Conservation (phyloP, 2,797 vertebrate genomes). For the Lerista edwardsae region DNA sequence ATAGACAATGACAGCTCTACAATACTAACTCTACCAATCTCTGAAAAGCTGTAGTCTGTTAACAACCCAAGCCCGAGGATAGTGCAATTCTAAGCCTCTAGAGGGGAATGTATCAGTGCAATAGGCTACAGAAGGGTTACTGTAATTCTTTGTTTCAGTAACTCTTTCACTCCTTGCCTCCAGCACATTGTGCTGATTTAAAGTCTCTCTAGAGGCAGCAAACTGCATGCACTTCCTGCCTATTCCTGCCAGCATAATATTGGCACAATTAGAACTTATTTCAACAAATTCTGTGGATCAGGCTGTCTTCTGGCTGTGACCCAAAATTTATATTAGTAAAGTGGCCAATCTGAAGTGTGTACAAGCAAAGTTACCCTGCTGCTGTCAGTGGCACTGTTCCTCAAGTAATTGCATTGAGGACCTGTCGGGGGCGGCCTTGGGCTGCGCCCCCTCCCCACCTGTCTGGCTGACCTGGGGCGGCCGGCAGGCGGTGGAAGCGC, state of each 20-base stretch:
- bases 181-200: slow-evolving; percentile 31
- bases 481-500: no score
- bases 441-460: no score
- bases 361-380: neutral
- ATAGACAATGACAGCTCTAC: slow-evolving; percentile 3
- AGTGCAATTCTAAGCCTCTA: slow-evolving; percentile 25
- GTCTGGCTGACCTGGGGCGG: no score
- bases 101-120: slow-evolving; percentile 11
- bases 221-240: slow-evolving; percentile 22
- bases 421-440: no score
- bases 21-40: slow-evolving; percentile 9
- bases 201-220: slow-evolving; percentile 17
- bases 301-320: neutral
- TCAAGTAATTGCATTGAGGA: neutral
- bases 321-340: slow-evolving; percentile 13
- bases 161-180: slow-evolving; percentile 25
- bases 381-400: neutral
- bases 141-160: slow-evolving; percentile 28
- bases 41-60: slow-evolving; percentile 18
- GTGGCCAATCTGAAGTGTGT: neutral
- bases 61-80: slow-evolving; percentile 26
- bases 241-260: slow-evolving; percentile 7
- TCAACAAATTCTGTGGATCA: slow-evolving; percentile 11
- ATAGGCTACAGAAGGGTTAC: slow-evolving; percentile 21
- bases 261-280: slow-evolving; percentile 13